Evolutionary conservation across 2,797 vertebrate species (phyloP).

Genomic region (Nannoperca australis): DNA sequence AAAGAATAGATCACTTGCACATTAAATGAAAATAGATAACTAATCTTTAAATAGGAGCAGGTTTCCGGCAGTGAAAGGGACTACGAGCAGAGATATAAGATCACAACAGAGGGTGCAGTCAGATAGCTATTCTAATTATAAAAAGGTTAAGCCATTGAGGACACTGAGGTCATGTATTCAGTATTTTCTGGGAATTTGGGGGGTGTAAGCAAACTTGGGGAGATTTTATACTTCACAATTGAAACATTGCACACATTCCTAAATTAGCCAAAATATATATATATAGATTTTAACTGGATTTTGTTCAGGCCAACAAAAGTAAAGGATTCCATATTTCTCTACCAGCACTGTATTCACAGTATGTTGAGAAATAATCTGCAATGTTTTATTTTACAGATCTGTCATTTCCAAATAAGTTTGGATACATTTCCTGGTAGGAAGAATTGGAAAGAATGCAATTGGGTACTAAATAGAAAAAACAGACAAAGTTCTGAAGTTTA

Average conservation of each 20-base stretch:
- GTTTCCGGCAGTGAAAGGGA: neutral
- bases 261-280: too few relatives aligned
- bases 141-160: neutral
- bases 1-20: neutral
- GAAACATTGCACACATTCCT: too few relatives aligned
- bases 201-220: neutral
- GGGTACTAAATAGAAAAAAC: neutral
- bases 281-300: neutral
- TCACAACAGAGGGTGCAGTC: neutral
- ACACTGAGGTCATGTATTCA: neutral
- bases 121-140: neutral
- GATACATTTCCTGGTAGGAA: neutral
- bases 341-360: neutral
- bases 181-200: neutral
- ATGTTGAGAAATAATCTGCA: neutral
- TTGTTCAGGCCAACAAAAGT: neutral
- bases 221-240: neutral
- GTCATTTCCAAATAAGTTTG: neutral
- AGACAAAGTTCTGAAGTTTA: neutral
- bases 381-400: neutral
- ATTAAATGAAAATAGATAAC: neutral
- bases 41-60: conserved; percentile 8
- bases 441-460: neutral
- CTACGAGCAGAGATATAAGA: neutral
- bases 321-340: neutral